A percentile compares a stretch with the other conserved stretches of the same genome.
These are phyloP conservation scores for Tympanuchus pallidicinctus DNA, from an alignment of 2,113 vertebrate genomes.

Conservation along the genomic window DNA sequence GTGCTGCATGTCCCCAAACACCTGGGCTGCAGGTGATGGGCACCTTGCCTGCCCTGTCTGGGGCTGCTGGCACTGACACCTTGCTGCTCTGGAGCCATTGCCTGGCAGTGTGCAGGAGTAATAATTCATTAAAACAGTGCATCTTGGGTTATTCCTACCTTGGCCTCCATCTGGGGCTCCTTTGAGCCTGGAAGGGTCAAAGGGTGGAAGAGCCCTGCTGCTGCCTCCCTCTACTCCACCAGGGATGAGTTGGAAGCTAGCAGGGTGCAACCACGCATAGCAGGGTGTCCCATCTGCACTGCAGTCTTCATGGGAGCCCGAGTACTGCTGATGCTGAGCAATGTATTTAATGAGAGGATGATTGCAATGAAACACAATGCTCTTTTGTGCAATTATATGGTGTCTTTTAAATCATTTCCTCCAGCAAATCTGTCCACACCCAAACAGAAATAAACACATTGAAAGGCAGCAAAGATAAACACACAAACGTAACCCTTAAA, in stretches of 20 bases:
- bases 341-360: slow-evolving; percentile 4
- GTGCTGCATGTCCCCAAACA: background rate
- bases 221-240: background rate
- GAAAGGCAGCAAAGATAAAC: background rate
- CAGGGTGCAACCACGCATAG: fast-evolving
- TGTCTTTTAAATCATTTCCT: slow-evolving; percentile 47
- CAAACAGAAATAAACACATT: slow-evolving; percentile 16
- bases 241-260: fast-evolving
- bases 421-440: background rate
- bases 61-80: background rate
- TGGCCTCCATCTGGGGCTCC: background rate
- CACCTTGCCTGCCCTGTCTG: background rate
- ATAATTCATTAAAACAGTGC: background rate
- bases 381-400: slow-evolving; percentile 1
- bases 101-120: background rate
- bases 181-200: background rate
- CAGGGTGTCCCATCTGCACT: background rate
- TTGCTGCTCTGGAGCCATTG: background rate
- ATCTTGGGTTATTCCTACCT: background rate
- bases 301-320: background rate
- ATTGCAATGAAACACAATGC: slow-evolving; percentile 11
- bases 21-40: background rate
- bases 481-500: background rate
- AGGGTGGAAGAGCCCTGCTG: background rate
- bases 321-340: fast-evolving